Evolutionary conservation across 2,797 vertebrate species (phyloP).

Genomic region (Protonibea diacanthus): DNA sequence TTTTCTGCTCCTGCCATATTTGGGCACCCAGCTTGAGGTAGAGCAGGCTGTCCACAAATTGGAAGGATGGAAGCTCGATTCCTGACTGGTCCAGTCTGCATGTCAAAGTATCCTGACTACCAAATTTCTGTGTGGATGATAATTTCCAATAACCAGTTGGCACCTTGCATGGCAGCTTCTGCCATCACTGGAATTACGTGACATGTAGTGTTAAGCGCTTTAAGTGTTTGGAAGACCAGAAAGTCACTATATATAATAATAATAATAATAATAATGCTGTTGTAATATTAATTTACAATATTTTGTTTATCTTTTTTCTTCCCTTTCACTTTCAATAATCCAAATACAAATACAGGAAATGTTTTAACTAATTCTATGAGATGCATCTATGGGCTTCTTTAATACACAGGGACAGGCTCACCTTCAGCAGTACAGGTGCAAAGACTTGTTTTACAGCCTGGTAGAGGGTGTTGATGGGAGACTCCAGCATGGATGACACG

Average conservation of each 20-base stretch:
- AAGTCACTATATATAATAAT: background rate
- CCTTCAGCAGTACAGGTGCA: constrained; percentile 93
- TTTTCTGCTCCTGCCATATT: background rate
- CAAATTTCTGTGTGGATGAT: too few species aligned
- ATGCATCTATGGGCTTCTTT: background rate
- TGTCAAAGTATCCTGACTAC: too few species aligned
- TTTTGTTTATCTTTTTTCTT: background rate
- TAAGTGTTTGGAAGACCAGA: too few species aligned
- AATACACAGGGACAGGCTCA: constrained; percentile 53
- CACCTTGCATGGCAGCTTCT: too few species aligned
- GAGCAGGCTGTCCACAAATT: too few species aligned
- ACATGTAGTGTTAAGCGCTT: too few species aligned
- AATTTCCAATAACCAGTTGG: too few species aligned
- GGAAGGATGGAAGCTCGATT: too few species aligned
- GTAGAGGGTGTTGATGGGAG: constrained; percentile 94
- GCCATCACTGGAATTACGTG: too few species aligned
- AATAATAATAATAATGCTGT: background rate
- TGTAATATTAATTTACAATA: background rate
- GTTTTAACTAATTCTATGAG: background rate
- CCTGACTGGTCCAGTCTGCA: too few species aligned
- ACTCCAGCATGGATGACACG: constrained; percentile 97
- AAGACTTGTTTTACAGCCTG: constrained; percentile 94
- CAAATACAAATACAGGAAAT: background rate
- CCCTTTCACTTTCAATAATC: background rate
- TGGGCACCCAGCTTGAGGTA: background rate